Percentiles rank a stretch among this genome's conserved stretches.
phyloP scores from a whole-genome alignment of 2,797 vertebrate genomes.

The Podarcis siculus region DNA sequence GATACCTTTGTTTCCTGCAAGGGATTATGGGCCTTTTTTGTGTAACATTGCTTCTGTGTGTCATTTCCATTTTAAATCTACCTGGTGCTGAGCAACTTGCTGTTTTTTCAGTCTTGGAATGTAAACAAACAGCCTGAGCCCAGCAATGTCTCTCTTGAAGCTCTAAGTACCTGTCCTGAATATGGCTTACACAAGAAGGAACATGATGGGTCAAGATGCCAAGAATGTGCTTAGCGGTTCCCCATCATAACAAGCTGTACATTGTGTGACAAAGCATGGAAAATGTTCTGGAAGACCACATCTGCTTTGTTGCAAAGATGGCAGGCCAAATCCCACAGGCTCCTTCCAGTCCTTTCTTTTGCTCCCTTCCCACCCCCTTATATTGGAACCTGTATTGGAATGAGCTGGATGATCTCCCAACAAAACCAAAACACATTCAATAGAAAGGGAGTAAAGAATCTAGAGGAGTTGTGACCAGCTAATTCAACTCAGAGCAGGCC shows the following conservation, averaged over 20 bases:
- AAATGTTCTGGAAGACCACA: conserved; percentile 31
- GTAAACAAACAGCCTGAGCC: conserved; percentile 48
- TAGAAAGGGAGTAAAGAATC: neutral
- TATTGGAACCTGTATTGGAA: neutral
- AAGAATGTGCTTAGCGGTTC: conserved; percentile 24
- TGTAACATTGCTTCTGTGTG: neutral
- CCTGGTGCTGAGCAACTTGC: neutral
- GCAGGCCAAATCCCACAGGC: neutral
- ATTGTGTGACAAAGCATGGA: conserved; percentile 22
- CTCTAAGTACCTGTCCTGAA: conserved; percentile 7
- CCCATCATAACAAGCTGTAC: neutral
- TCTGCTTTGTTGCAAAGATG: conserved; percentile 15
- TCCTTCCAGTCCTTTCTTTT: neutral
- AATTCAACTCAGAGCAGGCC: no score
- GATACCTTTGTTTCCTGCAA: neutral
- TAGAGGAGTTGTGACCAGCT: no score
- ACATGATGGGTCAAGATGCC: neutral
- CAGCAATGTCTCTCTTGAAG: neutral
- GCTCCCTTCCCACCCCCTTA: neutral
- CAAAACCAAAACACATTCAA: neutral
- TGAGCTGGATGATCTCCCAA: conserved; percentile 14
- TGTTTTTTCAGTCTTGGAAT: conserved; percentile 34
- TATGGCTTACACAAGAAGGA: conserved; percentile 28
- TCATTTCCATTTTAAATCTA: neutral
- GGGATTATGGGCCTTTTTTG: neutral